phyloP scores from a whole-genome alignment of 2,797 vertebrate species.

The Phalloptychus januarius region DNA sequence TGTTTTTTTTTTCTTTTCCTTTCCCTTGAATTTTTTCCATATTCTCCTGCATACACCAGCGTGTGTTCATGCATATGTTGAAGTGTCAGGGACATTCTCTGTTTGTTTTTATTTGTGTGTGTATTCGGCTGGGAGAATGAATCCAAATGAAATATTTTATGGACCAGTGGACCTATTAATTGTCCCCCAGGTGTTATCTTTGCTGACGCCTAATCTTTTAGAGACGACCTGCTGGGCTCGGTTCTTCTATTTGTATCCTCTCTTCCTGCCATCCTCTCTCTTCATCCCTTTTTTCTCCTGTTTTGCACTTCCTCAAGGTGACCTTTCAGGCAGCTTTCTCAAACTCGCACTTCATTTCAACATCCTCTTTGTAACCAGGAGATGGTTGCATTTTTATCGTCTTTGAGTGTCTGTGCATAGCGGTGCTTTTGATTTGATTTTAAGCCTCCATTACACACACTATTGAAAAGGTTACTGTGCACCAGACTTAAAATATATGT shows the following conservation, averaged over 20 bases:
- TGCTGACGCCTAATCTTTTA: slow-evolving; percentile 86
- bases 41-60: slow-evolving; percentile 55
- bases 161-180: slow-evolving; percentile 95
- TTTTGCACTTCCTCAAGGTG: slow-evolving; percentile 59
- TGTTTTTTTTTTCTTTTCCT: slow-evolving; percentile 51
- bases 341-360: slow-evolving; percentile 27
- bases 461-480: neutral
- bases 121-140: slow-evolving; percentile 73
- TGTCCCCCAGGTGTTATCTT: slow-evolving; percentile 89
- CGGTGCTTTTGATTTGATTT: slow-evolving; percentile 6
- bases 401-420: slow-evolving; percentile 13
- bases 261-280: slow-evolving; percentile 54
- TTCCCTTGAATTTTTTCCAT: slow-evolving; percentile 31
- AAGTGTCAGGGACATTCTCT: slow-evolving; percentile 54
- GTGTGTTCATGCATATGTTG: slow-evolving; percentile 43
- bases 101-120: slow-evolving; percentile 60
- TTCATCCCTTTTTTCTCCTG: slow-evolving; percentile 46
- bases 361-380: slow-evolving; percentile 6
- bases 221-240: slow-evolving; percentile 82
- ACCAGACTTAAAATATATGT: neutral
- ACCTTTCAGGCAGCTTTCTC: slow-evolving; percentile 40
- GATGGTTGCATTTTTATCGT: slow-evolving; percentile 3
- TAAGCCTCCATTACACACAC: slow-evolving; percentile 2
- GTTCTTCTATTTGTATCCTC: slow-evolving; percentile 70
- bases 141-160: slow-evolving; percentile 92